Base-by-base conservation (phyloP, 2,797 vertebrate species). In the Holocentrus rufus region DNA sequence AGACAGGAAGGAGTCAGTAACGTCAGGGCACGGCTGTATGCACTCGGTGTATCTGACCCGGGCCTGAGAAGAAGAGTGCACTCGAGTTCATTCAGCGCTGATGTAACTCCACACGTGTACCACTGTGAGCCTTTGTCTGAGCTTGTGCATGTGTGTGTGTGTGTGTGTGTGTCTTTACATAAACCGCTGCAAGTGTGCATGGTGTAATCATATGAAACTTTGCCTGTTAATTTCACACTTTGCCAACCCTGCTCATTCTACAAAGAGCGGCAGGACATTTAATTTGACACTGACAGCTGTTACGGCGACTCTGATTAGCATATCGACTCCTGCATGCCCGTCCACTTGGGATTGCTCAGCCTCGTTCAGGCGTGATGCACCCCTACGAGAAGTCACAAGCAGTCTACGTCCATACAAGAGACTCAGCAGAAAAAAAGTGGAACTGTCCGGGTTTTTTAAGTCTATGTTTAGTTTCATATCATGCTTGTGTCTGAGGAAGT, bases 381-480 rank as follows among this genome's bases (percentile, higher is more conserved):
- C 49, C 60, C 50, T 69, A 27, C 67, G 20, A 62, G 59, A 89
- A 76, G 85, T 93, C 90, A 92, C 87, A 74, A 88, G 92, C 79
- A 77, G 88, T 84, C 88, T 86, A 78, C 3, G 18, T 80, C 65
- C n/a, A 15, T 49, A 61, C 17, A 39, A 22, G 67, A 80, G 74
- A 90, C 86, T 94, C 92, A 93, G 92, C 93, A 88, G 57, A 77
- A 90, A 53, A 91, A 93, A 89, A 91, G 89, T 88, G 89, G 92
- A 94, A 95, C 70, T 80, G 34, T 66, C 39, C 52, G 23, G 68
- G 10, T 44, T 73, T 74, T 84, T 83, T 61, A 65, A 39, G 69
- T 66, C 81, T 36, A 58, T 55, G 69, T 80, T 74, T 47, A 87
- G 89, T 93, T 93, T 91, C 93, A 85, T 82, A 77, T 81, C 80